Percentiles rank a stretch among this genome's conserved stretches.
Conservation (phyloP, 2,113 vertebrate genomes). For the Corythornis madagascariensis region DNA sequence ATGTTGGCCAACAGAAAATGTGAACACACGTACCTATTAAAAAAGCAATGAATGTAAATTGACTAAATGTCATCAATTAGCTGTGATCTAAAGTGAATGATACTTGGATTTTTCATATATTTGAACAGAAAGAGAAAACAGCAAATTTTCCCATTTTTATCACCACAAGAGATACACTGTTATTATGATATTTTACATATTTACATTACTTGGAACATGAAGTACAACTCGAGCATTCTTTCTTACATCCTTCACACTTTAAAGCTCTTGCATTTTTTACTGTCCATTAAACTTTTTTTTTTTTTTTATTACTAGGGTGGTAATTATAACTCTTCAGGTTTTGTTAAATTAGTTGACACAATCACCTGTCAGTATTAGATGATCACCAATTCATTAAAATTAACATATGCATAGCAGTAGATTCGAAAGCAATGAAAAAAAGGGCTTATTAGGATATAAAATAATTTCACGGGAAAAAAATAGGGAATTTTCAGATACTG, state of each 20-base stretch:
- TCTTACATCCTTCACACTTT: not conserved
- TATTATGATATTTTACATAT: not conserved
- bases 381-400: not conserved
- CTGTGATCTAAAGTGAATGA: not conserved
- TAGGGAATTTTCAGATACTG: not conserved
- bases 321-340: not conserved
- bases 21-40: conserved; percentile 92
- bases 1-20: conserved; percentile 98
- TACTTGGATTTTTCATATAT: not conserved
- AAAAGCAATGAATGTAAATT: not conserved
- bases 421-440: not conserved
- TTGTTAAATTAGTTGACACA: not conserved
- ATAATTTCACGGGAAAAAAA: not conserved
- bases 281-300: fast-evolving
- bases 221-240: not conserved
- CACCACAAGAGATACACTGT: not conserved
- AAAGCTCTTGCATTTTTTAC: not conserved
- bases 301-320: not conserved
- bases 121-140: not conserved
- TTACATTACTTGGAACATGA: not conserved
- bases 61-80: not conserved
- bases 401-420: not conserved
- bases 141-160: not conserved
- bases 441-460: not conserved
- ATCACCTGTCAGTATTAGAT: not conserved